These are phyloP conservation scores for Tetraodon nigroviridis DNA, from an alignment of 2,113 vertebrate species.

Conservation along the genomic window DNA sequence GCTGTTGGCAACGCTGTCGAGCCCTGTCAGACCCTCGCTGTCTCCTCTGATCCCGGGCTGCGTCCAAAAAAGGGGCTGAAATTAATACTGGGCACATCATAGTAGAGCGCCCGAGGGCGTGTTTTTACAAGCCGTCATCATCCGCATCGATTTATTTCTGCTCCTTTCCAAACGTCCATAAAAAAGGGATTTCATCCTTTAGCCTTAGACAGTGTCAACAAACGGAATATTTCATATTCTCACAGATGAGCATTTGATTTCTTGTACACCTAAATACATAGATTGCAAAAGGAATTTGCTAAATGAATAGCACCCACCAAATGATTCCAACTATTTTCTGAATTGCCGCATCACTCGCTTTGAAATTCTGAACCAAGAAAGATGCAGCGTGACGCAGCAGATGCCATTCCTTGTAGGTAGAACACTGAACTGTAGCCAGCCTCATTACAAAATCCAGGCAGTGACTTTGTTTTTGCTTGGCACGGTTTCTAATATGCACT, in stretches of 20 bases:
- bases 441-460: constrained; percentile 37
- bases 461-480: constrained; percentile 33
- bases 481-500: constrained; percentile 50
- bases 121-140: constrained; percentile 34
- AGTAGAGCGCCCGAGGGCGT: constrained; percentile 24
- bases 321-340: neutral
- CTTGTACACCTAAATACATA: too few relatives aligned
- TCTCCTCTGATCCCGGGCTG: constrained; percentile 34
- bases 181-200: neutral
- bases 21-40: constrained; percentile 20
- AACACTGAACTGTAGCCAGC: constrained; percentile 23
- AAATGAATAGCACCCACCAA: too few relatives aligned
- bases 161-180: constrained; percentile 34
- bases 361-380: constrained; percentile 10
- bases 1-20: constrained; percentile 27
- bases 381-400: neutral
- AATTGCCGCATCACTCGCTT: neutral
- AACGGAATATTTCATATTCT: too few relatives aligned
- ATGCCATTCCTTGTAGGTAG: constrained; percentile 11
- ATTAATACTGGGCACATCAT: constrained; percentile 45
- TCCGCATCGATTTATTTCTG: constrained; percentile 36
- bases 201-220: too few relatives aligned
- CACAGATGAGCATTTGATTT: too few relatives aligned
- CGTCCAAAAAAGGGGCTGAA: constrained; percentile 21
- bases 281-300: too few relatives aligned